Evolutionary conservation across 2,113 vertebrate genomes (phyloP).

Genomic region (Podarcis muralis): DNA sequence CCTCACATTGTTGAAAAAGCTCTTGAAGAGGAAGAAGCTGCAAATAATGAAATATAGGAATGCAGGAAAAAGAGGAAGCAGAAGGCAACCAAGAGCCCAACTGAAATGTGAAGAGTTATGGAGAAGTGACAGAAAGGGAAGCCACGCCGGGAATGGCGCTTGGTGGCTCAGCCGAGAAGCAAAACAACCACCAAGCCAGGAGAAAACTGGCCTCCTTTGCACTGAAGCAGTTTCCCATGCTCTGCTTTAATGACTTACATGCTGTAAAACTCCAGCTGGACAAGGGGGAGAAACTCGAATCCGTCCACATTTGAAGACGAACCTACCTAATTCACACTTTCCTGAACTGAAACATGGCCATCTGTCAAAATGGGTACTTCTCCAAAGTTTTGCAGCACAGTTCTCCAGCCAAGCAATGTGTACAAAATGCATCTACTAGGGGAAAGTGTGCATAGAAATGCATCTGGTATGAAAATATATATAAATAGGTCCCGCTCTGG

Average conservation of each 20-base stretch:
- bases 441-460: background rate
- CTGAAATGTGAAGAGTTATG: conserved; percentile 91
- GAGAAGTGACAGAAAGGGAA: conserved; percentile 99
- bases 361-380: too few relatives aligned
- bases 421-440: too few relatives aligned
- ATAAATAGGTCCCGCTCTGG: too few relatives aligned
- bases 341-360: too few relatives aligned
- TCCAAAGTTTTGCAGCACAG: too few relatives aligned
- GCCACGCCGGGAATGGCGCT: conserved; percentile 86
- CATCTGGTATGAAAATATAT: background rate
- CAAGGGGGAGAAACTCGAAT: too few relatives aligned
- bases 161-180: conserved; percentile 48
- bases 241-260: background rate
- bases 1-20: conserved; percentile 78
- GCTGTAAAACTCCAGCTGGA: background rate
- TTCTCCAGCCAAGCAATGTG: too few relatives aligned
- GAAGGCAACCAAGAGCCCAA: conserved; percentile 79
- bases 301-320: too few relatives aligned
- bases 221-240: background rate
- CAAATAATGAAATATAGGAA: conserved; percentile 94
- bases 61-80: conserved; percentile 95
- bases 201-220: background rate
- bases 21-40: conserved; percentile 90
- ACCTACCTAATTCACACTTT: too few relatives aligned
- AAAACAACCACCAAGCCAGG: background rate